Evolutionary conservation across 2,797 vertebrate genomes (phyloP).

Genomic region (Limosa lapponica): DNA sequence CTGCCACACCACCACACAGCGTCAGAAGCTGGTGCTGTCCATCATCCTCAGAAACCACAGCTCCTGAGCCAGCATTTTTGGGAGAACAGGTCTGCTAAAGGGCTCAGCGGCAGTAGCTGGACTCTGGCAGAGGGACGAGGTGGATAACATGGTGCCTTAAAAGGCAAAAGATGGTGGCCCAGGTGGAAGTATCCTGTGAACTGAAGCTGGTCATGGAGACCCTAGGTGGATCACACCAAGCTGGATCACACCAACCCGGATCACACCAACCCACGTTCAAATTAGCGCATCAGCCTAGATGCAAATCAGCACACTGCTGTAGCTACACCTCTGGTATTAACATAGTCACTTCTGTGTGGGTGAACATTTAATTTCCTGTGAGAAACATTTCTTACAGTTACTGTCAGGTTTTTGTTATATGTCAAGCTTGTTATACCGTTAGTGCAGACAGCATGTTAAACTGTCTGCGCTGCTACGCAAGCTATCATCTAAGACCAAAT

Average conservation of each 20-base stretch:
- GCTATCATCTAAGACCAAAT: not conserved
- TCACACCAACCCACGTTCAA: not conserved
- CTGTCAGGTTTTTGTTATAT: not conserved
- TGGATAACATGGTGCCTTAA: accelerated
- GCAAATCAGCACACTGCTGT: not conserved
- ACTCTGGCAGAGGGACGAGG: not conserved
- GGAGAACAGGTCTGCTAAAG: not conserved
- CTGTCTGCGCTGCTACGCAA: not conserved
- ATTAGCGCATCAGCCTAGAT: not conserved
- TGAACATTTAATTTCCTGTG: not conserved
- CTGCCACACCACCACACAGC: accelerated
- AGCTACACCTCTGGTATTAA: not conserved
- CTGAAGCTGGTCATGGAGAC: not conserved
- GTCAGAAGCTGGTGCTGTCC: accelerated
- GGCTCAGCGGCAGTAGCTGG: not conserved
- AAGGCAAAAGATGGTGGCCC: not conserved
- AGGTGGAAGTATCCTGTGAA: too few relatives aligned
- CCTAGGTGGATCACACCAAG: not conserved
- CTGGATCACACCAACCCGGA: not conserved
- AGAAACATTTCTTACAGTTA: not conserved
- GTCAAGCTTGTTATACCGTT: not conserved
- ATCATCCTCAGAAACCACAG: accelerated
- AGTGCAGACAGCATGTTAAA: not conserved
- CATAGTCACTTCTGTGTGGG: not conserved
- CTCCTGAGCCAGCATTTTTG: not conserved